phyloP scores from a whole-genome alignment of 2,113 vertebrate genomes.

The Gallinago jamesoni region DNA sequence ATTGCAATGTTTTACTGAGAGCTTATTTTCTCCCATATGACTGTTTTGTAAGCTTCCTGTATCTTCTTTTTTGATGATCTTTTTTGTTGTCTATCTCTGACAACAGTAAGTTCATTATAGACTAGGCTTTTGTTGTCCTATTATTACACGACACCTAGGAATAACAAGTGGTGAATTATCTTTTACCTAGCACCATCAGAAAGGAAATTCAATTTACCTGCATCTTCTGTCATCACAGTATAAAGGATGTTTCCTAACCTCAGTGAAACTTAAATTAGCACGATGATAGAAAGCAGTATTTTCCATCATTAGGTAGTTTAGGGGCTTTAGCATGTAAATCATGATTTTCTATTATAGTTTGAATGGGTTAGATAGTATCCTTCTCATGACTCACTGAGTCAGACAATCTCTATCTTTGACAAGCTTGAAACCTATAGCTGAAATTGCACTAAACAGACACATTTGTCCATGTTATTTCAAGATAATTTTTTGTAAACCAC shows the following conservation, averaged over 20 bases:
- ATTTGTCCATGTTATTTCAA: background rate
- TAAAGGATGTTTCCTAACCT: background rate
- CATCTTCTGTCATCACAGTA: background rate
- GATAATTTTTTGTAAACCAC: background rate
- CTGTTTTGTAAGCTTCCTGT: background rate
- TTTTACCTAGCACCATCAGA: background rate
- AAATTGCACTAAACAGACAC: background rate
- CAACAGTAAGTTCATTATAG: background rate
- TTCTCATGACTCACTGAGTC: background rate
- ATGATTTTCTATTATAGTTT: background rate
- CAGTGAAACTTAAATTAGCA: slow-evolving; percentile 14
- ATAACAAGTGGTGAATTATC: slow-evolving; percentile 31
- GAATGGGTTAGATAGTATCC: background rate
- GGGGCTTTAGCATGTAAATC: background rate
- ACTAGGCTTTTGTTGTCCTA: background rate
- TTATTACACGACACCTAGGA: background rate
- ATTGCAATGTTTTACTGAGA: background rate
- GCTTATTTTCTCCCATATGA: background rate
- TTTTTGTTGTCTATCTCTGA: background rate
- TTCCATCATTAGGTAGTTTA: background rate
- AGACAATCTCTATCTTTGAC: background rate
- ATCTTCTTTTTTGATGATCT: background rate
- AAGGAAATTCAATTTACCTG: slow-evolving; percentile 30
- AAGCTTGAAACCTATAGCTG: background rate
- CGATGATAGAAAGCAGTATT: background rate